Conservation (phyloP, 2,888 invertebrate species). For the Pollenia labialis region DNA sequence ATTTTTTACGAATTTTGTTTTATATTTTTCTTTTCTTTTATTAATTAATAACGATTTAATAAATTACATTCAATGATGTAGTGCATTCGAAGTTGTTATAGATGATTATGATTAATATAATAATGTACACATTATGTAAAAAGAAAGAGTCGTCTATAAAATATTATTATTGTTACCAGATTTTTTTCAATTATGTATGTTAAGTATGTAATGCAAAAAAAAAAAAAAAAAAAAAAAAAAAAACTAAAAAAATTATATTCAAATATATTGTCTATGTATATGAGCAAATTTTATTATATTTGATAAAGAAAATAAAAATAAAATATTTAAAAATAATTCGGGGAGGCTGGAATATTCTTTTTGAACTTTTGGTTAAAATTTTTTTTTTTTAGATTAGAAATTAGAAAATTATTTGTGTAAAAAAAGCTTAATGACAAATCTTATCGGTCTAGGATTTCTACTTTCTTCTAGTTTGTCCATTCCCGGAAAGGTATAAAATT, state of each 20-base stretch:
- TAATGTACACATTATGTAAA: slow-evolving; percentile 69
- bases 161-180: slow-evolving; percentile 69
- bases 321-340: slow-evolving; percentile 47
- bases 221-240: slow-evolving; percentile 42
- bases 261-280: slow-evolving; percentile 66
- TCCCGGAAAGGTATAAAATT: too few relatives aligned
- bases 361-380: neutral
- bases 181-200: slow-evolving; percentile 69
- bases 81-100: slow-evolving; percentile 72
- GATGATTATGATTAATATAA: slow-evolving; percentile 63
- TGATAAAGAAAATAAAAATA: slow-evolving; percentile 72
- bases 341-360: neutral
- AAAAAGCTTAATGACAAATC: too few relatives aligned
- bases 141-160: slow-evolving; percentile 70
- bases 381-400: too few relatives aligned
- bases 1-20: slow-evolving; percentile 50
- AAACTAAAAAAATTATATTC: slow-evolving; percentile 59
- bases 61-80: slow-evolving; percentile 58
- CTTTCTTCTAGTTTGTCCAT: too few relatives aligned
- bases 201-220: slow-evolving; percentile 64
- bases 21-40: slow-evolving; percentile 47
- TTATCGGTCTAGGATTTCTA: too few relatives aligned
- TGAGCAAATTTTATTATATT: slow-evolving; percentile 72
- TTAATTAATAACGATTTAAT: slow-evolving; percentile 38
- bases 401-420: too few relatives aligned